phyloP scores from a whole-genome alignment of 2,888 invertebrate species.

The Dermolepida albohirtum region DNA sequence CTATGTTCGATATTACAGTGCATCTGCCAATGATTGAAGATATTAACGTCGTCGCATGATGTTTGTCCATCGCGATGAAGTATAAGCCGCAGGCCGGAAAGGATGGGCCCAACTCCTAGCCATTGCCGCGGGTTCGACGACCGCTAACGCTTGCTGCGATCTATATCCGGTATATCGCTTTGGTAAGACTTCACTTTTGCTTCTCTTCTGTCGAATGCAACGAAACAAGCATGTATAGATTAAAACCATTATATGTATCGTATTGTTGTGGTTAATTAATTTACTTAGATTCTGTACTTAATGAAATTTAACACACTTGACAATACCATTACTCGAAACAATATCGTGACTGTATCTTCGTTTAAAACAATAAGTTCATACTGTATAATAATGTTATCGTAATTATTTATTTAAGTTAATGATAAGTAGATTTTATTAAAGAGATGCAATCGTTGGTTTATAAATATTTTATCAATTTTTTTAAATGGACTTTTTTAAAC shows the following conservation, averaged over 20 bases:
- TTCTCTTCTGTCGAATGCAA: slow-evolving; percentile 21
- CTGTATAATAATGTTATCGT: too few relatives aligned
- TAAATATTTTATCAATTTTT: too few relatives aligned
- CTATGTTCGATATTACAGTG: neutral
- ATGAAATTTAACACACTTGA: slow-evolving; percentile 8
- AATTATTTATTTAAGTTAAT: too few relatives aligned
- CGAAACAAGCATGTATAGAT: neutral
- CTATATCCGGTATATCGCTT: slow-evolving; percentile 35
- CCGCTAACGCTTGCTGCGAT: slow-evolving; percentile 33
- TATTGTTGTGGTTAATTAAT: slow-evolving; percentile 8
- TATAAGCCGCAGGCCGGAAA: slow-evolving; percentile 34
- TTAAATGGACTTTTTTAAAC: too few relatives aligned
- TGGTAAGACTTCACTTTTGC: slow-evolving; percentile 32
- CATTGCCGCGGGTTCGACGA: slow-evolving; percentile 35
- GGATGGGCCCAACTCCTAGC: slow-evolving; percentile 29
- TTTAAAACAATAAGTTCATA: too few relatives aligned
- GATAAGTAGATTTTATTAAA: too few relatives aligned
- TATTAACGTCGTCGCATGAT: slow-evolving; percentile 28
- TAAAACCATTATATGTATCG: neutral
- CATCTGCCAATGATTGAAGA: slow-evolving; percentile 28
- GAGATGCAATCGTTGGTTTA: too few relatives aligned
- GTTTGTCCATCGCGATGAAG: slow-evolving; percentile 12
- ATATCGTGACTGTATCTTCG: too few relatives aligned
- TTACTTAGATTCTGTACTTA: slow-evolving; percentile 3
- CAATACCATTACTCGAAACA: neutral